A percentile compares a stretch with the other conserved stretches of the same genome.
phyloP scores from a whole-genome alignment of 1,140 invertebrate species.

The Zophobas atratus region DNA sequence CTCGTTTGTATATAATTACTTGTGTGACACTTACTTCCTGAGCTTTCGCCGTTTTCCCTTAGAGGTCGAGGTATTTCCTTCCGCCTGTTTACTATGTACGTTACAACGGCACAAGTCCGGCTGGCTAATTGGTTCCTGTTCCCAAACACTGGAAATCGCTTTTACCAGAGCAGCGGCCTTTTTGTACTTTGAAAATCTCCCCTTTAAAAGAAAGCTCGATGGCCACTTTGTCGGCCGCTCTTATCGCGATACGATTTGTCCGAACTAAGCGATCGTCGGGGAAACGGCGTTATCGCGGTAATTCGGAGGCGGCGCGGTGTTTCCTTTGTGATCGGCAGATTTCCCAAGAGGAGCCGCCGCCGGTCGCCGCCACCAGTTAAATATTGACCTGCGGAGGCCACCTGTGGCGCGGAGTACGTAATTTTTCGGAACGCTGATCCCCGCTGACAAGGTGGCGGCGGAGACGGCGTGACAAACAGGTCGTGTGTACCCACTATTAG shows the following conservation, averaged over 20 bases:
- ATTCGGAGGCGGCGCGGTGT: constrained; percentile 3
- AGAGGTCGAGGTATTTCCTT: constrained; percentile 44
- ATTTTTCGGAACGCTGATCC: constrained; percentile 35
- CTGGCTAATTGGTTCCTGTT: constrained; percentile 46
- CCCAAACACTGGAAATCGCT: constrained; percentile 26
- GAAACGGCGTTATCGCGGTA: constrained; percentile 1
- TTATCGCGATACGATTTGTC: constrained; percentile 17
- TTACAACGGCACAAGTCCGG: constrained; percentile 18
- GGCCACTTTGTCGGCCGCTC: not conserved
- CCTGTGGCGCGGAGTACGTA: constrained; percentile 35
- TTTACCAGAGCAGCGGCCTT: not conserved
- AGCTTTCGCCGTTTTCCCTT: constrained; percentile 39
- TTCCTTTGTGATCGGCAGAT: constrained; percentile 45
- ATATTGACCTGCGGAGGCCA: constrained; percentile 27
- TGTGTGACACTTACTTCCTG: constrained; percentile 45
- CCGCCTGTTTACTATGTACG: constrained; percentile 21
- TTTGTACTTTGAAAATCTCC: too few species aligned
- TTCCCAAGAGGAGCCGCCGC: constrained; percentile 26
- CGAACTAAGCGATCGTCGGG: constrained; percentile 7
- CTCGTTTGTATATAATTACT: constrained; percentile 47
- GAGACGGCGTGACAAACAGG: constrained; percentile 32
- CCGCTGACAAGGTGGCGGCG: constrained; percentile 10
- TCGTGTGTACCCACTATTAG: constrained; percentile 50
- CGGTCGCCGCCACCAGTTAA: not conserved
- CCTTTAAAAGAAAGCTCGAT: not conserved